Evolutionary conservation across 2,888 invertebrate species (phyloP).

Genomic region (Mimumesa dahlbomi): DNA sequence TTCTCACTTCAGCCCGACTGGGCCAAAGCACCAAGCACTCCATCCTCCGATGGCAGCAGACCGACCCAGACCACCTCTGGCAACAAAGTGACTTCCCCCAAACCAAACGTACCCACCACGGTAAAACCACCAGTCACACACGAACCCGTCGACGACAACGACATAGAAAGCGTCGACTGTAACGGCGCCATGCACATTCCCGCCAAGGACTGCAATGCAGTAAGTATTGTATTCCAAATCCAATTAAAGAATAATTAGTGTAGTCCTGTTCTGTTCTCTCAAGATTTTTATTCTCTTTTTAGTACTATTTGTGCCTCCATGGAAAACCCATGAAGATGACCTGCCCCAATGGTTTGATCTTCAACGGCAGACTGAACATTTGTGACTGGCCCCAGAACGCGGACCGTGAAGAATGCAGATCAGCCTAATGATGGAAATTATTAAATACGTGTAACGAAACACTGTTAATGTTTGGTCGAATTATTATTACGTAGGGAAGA

Average conservation of each 20-base stretch:
- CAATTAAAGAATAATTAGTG: background rate
- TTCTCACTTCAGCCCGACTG: constrained; percentile 86
- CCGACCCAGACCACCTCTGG: constrained; percentile 22
- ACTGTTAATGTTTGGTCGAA: too few species aligned
- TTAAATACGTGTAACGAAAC: too few species aligned
- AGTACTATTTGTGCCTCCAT: constrained; percentile 94
- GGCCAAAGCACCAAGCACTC: constrained; percentile 89
- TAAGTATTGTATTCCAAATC: constrained; percentile 70
- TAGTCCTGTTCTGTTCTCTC: background rate
- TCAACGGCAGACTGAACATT: constrained; percentile 85
- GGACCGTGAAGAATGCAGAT: constrained; percentile 83
- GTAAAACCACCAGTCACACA: constrained; percentile 16
- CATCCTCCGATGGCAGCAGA: constrained; percentile 13
- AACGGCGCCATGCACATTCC: constrained; percentile 82
- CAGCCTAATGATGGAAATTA: background rate
- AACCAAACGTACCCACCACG: too few species aligned
- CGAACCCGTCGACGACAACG: constrained; percentile 67
- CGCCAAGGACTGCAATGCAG: constrained; percentile 83
- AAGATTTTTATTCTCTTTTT: constrained; percentile 56
- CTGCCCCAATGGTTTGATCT: constrained; percentile 89
- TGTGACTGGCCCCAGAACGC: constrained; percentile 92
- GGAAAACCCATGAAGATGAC: constrained; percentile 87
- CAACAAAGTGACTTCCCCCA: constrained; percentile 2
- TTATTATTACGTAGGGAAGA: too few species aligned
- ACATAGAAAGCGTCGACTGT: constrained; percentile 80